Conservation (phyloP, 2,888 invertebrate species). For the Artemia sinica region DNA sequence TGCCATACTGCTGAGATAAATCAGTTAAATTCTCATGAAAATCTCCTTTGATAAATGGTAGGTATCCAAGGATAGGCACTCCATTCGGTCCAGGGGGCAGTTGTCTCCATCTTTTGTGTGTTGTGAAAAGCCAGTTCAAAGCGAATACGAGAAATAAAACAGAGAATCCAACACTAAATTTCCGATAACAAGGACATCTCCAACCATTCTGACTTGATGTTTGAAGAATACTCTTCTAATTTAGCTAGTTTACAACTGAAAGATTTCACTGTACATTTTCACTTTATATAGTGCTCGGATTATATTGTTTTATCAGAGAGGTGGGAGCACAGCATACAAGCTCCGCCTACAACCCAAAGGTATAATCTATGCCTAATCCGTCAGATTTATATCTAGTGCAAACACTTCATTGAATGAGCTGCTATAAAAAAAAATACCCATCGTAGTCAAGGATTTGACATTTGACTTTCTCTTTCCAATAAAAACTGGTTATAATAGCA, state of each 20-base stretch:
- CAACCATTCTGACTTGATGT: background rate
- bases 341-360: too few species aligned
- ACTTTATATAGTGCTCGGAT: background rate
- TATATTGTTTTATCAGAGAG: too few species aligned
- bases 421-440: too few species aligned
- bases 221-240: background rate
- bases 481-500: too few species aligned
- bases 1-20: slow-evolving; percentile 57
- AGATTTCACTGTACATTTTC: background rate
- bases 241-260: background rate
- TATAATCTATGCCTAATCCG: too few species aligned
- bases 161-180: background rate
- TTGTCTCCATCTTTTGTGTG: background rate
- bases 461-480: too few species aligned
- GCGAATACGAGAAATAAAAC: background rate
- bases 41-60: slow-evolving; percentile 57
- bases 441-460: too few species aligned
- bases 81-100: slow-evolving; percentile 80
- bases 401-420: too few species aligned
- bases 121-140: background rate
- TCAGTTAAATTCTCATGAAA: slow-evolving; percentile 58
- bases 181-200: background rate
- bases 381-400: too few species aligned
- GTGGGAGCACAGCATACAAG: too few species aligned
- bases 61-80: slow-evolving; percentile 60